Conservation (phyloP, 2,888 invertebrate species). For the Eupithecia inturbata region DNA sequence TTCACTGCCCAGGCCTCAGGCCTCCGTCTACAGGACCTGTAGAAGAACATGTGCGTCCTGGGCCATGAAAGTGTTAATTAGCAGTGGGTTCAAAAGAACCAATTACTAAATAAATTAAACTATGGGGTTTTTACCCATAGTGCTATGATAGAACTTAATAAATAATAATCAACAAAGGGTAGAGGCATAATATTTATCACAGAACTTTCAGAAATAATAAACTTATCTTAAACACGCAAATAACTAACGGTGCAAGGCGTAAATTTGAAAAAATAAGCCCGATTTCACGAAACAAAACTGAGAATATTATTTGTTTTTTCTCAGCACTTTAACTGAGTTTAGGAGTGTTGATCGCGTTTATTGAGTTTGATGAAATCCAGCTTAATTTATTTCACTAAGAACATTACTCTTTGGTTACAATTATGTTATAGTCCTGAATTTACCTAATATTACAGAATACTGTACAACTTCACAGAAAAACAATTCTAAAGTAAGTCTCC, state of each 20-base stretch:
- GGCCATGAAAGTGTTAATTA: too few species aligned
- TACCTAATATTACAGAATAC: neutral
- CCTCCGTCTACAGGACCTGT: too few species aligned
- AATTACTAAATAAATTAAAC: neutral
- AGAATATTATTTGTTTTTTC: neutral
- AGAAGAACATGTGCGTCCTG: too few species aligned
- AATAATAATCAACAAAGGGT: neutral
- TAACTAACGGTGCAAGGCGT: neutral
- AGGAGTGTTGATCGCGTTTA: neutral
- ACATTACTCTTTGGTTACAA: neutral
- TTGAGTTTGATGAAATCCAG: neutral
- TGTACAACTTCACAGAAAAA: neutral
- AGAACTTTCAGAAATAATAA: neutral
- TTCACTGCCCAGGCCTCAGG: too few species aligned
- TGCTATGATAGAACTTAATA: neutral
- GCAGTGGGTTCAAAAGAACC: neutral
- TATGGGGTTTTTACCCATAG: neutral
- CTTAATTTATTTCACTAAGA: neutral
- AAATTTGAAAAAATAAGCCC: neutral
- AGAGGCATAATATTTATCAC: constrained; percentile 13
- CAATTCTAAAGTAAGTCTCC: neutral
- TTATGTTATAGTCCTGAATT: neutral
- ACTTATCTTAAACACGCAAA: neutral
- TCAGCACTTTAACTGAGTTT: neutral
- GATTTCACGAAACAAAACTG: neutral